phyloP scores from a whole-genome alignment of 2,888 invertebrate species.

The Prosopocoilus inquinatus region DNA sequence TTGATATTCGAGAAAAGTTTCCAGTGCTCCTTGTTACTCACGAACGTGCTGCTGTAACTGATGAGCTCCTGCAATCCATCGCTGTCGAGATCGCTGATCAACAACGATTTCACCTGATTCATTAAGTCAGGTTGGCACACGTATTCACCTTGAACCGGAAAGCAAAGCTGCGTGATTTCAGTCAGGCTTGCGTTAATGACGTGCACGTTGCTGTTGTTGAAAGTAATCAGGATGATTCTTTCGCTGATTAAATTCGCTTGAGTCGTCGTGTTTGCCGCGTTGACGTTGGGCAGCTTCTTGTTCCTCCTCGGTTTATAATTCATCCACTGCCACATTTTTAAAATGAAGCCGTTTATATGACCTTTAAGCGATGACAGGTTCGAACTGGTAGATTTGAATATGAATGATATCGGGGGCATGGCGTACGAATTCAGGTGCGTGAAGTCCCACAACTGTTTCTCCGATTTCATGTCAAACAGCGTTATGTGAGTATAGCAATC shows the following conservation, averaged over 20 bases:
- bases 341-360: slow-evolving; percentile 69
- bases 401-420: slow-evolving; percentile 70
- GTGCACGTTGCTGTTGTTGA: slow-evolving; percentile 70
- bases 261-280: slow-evolving; percentile 13
- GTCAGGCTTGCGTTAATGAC: slow-evolving; percentile 77
- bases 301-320: slow-evolving; percentile 33
- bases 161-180: slow-evolving; percentile 75
- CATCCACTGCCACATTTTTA: slow-evolving; percentile 83
- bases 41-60: slow-evolving; percentile 66
- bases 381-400: slow-evolving; percentile 53
- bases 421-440: slow-evolving; percentile 68
- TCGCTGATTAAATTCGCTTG: slow-evolving; percentile 48
- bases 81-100: slow-evolving; percentile 72
- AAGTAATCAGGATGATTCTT: slow-evolving; percentile 73
- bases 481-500: slow-evolving; percentile 64
- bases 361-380: slow-evolving; percentile 48
- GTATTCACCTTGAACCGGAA: slow-evolving; percentile 45
- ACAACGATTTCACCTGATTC: slow-evolving; percentile 69
- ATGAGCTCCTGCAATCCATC: slow-evolving; percentile 77
- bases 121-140: slow-evolving; percentile 73
- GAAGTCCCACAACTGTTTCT: slow-evolving; percentile 49
- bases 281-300: neutral
- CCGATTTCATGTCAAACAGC: slow-evolving; percentile 57
- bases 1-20: slow-evolving; percentile 66
- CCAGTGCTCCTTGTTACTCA: slow-evolving; percentile 53